These are phyloP conservation scores for Drosophila biarmipes DNA, from an alignment of 1,140 invertebrate species.

Conservation along the genomic window DNA sequence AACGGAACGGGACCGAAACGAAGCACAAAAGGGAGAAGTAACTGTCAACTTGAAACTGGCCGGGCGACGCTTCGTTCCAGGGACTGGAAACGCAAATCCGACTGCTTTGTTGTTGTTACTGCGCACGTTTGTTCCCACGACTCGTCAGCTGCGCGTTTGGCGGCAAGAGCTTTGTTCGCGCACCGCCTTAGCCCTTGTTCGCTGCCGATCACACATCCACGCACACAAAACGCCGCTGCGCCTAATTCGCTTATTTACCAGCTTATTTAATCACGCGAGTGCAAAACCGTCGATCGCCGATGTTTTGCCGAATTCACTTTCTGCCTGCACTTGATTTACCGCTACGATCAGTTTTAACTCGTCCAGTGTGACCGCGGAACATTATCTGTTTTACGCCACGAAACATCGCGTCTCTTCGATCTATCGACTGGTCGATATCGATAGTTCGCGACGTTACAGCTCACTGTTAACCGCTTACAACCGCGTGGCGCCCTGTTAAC, in stretches of 20 bases:
- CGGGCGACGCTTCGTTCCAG: background rate
- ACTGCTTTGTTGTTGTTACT: conserved; percentile 14
- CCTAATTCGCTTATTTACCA: background rate
- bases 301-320: background rate
- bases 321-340: conserved; percentile 4
- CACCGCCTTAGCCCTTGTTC: background rate
- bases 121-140: conserved; percentile 14
- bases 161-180: conserved; percentile 25
- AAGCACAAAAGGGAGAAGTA: conserved; percentile 4
- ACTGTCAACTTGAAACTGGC: conserved; percentile 14
- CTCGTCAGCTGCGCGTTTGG: conserved; percentile 30
- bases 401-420: too few species aligned
- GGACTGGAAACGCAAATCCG: conserved; percentile 26
- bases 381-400: too few species aligned
- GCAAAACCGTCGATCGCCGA: background rate
- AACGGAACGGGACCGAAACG: conserved; percentile 32
- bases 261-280: background rate
- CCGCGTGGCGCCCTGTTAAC: background rate
- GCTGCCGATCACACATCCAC: too few species aligned
- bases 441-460: too few species aligned
- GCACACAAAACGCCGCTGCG: background rate
- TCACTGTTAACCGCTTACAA: background rate
- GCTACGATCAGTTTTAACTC: conserved; percentile 6
- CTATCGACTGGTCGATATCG: too few species aligned
- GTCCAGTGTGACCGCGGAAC: too few species aligned